Conservation (phyloP, 2,113 vertebrate genomes). For the Bombycilla garrulus region DNA sequence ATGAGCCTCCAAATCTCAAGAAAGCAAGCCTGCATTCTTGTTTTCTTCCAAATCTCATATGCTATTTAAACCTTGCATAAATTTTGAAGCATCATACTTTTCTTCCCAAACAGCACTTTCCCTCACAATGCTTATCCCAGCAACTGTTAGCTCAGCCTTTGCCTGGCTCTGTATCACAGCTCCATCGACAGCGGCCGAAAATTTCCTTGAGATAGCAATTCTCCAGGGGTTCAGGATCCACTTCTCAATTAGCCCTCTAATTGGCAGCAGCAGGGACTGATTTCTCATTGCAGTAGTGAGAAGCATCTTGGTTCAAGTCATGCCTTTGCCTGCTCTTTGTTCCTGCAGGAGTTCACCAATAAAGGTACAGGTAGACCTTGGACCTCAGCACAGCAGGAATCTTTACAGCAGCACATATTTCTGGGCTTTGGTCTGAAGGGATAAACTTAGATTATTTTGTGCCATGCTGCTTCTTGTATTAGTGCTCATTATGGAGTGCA, state of each 20-base stretch:
- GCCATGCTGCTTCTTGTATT: neutral
- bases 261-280: constrained; percentile 19
- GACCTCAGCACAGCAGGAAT: neutral
- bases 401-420: neutral
- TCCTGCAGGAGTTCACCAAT: neutral
- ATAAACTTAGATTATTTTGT: neutral
- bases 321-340: neutral
- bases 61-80: neutral
- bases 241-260: constrained; percentile 41
- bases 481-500: neutral
- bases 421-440: neutral
- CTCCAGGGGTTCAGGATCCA: neutral
- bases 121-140: neutral
- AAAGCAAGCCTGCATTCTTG: neutral
- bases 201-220: neutral
- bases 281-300: neutral
- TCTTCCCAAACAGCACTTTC: neutral
- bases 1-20: neutral
- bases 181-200: neutral
- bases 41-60: neutral
- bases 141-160: neutral
- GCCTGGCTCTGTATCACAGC: neutral
- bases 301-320: neutral
- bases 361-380: neutral
- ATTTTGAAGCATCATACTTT: neutral